Evolutionary conservation across 2,113 vertebrate genomes (phyloP).

Genomic region (Rallus limicola): DNA sequence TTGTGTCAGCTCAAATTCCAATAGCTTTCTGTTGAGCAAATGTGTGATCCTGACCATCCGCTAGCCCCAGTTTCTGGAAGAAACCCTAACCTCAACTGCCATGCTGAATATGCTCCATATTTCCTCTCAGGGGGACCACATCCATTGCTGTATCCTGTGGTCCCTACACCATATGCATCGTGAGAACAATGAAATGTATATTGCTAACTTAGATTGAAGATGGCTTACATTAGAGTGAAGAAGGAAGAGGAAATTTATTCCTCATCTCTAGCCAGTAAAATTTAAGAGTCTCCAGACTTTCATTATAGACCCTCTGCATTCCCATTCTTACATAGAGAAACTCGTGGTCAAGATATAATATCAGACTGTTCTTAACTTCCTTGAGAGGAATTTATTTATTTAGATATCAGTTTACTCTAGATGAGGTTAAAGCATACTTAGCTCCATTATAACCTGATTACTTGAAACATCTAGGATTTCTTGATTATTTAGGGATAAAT

Average conservation of each 20-base stretch:
- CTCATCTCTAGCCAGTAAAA: not conserved
- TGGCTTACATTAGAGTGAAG: not conserved
- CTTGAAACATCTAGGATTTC: not conserved
- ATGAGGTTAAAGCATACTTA: not conserved
- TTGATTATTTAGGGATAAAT: not conserved
- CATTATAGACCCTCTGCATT: not conserved
- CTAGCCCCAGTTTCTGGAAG: not conserved
- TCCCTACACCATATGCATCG: not conserved
- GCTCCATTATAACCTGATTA: not conserved
- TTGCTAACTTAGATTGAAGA: not conserved
- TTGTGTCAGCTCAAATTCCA: not conserved
- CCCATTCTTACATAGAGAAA: not conserved
- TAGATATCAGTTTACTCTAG: not conserved
- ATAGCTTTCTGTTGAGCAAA: not conserved
- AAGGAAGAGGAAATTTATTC: not conserved
- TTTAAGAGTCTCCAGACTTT: not conserved
- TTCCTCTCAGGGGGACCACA: accelerated
- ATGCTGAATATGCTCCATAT: accelerated
- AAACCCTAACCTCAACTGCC: not conserved
- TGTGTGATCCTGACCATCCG: accelerated
- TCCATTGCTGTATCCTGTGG: not conserved
- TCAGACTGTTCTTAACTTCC: not conserved
- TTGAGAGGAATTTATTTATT: not conserved
- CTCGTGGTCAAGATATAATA: not conserved
- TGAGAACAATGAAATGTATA: not conserved